Percentiles rank a stretch among this genome's conserved stretches.
phyloP scores from a whole-genome alignment of 2,888 invertebrate species.

The Papilio protenor region DNA sequence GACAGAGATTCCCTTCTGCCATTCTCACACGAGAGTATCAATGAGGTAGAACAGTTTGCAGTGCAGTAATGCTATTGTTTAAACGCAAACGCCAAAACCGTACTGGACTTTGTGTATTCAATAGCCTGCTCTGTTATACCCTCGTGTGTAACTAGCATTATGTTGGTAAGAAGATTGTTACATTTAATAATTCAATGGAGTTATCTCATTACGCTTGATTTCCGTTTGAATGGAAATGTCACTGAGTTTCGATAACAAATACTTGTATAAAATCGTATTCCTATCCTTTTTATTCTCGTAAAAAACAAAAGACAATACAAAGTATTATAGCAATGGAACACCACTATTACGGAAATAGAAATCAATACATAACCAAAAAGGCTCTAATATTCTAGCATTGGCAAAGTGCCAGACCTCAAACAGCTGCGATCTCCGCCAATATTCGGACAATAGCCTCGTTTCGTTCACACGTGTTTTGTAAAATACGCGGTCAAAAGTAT shows the following conservation, averaged over 20 bases:
- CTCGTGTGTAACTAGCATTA: not conserved
- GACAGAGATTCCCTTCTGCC: not conserved
- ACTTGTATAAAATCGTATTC: no score
- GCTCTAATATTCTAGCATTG: conserved; percentile 2
- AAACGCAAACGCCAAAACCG: not conserved
- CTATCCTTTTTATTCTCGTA: not conserved
- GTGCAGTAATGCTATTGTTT: not conserved
- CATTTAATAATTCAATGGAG: not conserved
- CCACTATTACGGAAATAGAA: not conserved
- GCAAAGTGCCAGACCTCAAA: conserved; percentile 13
- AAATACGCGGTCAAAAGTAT: not conserved
- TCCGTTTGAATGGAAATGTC: not conserved
- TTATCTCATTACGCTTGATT: not conserved
- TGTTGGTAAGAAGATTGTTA: not conserved
- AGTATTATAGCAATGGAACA: not conserved
- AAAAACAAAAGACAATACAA: not conserved
- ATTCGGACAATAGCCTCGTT: conserved; percentile 14
- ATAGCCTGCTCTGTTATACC: not conserved
- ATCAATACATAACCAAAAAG: conserved; percentile 12
- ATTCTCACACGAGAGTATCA: not conserved
- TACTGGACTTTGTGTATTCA: not conserved
- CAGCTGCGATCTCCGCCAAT: conserved; percentile 16
- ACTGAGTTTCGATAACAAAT: no score
- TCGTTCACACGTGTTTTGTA: conserved; percentile 12
- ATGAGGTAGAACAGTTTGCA: not conserved